Percentiles rank a stretch among this genome's conserved stretches.
Evolutionary conservation across 2,797 vertebrate species (phyloP).

Genomic region (Cichlasoma orientale): DNA sequence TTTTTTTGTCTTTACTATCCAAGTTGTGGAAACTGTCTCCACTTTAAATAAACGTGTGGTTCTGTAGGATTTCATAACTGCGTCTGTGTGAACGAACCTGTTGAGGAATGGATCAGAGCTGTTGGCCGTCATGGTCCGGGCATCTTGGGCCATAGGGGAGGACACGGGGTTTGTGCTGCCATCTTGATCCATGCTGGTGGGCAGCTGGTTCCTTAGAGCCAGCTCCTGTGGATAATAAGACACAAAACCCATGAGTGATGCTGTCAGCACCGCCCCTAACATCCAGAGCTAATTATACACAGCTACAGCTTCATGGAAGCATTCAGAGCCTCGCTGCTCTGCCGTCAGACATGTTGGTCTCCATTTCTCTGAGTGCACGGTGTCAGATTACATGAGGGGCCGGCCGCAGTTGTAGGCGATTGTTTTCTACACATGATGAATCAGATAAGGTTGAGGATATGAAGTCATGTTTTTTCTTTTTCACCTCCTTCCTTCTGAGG

Average conservation of each 20-base stretch:
- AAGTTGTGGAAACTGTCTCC: neutral
- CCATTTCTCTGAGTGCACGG: conserved; percentile 35
- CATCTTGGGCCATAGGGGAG: conserved; percentile 95
- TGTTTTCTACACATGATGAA: conserved; percentile 67
- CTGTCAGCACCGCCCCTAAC: conserved; percentile 30
- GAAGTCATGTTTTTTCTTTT: conserved; percentile 59
- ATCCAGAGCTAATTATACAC: conserved; percentile 42
- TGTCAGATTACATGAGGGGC: conserved; percentile 61
- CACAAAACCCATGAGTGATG: conserved; percentile 32
- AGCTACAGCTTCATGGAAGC: conserved; percentile 29
- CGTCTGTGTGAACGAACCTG: conserved; percentile 82
- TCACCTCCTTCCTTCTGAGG: conserved; percentile 32
- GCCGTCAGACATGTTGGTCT: conserved; percentile 33
- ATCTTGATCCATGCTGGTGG: conserved; percentile 94
- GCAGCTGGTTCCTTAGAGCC: conserved; percentile 94
- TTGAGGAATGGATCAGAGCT: conserved; percentile 99
- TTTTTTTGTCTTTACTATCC: neutral
- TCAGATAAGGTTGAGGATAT: conserved; percentile 67
- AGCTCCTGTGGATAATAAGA: conserved; percentile 85
- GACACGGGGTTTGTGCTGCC: conserved; percentile 91
- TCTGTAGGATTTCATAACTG: neutral
- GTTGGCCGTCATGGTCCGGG: conserved; percentile 98
- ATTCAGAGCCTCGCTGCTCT: conserved; percentile 11
- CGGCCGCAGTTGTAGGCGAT: conserved; percentile 63
- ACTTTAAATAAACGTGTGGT: neutral